These are phyloP conservation scores for Sebastes kiyomatsui DNA, from an alignment of 2,797 vertebrate genomes.

Conservation along the genomic window DNA sequence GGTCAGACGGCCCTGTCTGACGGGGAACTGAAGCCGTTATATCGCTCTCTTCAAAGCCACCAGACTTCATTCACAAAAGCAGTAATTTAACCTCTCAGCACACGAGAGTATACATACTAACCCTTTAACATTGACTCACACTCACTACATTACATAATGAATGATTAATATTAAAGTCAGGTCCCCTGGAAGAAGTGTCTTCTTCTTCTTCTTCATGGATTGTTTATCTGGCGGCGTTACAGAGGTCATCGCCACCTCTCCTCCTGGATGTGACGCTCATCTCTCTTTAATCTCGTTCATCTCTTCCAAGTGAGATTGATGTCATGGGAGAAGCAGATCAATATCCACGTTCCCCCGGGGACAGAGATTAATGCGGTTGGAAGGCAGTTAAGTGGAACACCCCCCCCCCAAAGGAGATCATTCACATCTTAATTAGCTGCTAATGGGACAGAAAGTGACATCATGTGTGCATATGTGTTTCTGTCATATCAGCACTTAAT, in stretches of 20 bases:
- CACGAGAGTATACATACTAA: too few relatives aligned
- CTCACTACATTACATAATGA: too few relatives aligned
- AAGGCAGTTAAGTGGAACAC: too few relatives aligned
- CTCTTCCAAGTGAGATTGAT: conserved; percentile 57
- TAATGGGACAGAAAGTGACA: conserved; percentile 54
- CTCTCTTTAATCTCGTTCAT: conserved; percentile 61
- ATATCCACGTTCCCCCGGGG: conserved; percentile 51
- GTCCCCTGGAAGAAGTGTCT: not conserved
- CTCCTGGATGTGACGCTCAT: conserved; percentile 36
- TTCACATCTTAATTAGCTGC: conserved; percentile 64
- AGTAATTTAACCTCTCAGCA: too few relatives aligned
- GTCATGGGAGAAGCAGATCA: conserved; percentile 53
- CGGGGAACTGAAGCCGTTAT: too few relatives aligned
- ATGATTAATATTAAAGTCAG: too few relatives aligned
- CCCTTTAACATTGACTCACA: too few relatives aligned
- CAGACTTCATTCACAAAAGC: too few relatives aligned
- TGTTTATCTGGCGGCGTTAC: not conserved
- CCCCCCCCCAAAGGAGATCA: conserved; percentile 45
- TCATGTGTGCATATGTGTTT: not conserved
- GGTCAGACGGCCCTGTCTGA: too few relatives aligned
- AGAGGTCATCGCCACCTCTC: conserved; percentile 2
- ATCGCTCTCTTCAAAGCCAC: too few relatives aligned
- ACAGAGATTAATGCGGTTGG: conserved; percentile 62
- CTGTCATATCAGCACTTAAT: conserved; percentile 31
- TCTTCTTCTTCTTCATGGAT: not conserved